Evolutionary conservation across 53 echinoderm and acorn worm genomes (phyloP).

Genomic region (Apostichopus leukothele): DNA sequence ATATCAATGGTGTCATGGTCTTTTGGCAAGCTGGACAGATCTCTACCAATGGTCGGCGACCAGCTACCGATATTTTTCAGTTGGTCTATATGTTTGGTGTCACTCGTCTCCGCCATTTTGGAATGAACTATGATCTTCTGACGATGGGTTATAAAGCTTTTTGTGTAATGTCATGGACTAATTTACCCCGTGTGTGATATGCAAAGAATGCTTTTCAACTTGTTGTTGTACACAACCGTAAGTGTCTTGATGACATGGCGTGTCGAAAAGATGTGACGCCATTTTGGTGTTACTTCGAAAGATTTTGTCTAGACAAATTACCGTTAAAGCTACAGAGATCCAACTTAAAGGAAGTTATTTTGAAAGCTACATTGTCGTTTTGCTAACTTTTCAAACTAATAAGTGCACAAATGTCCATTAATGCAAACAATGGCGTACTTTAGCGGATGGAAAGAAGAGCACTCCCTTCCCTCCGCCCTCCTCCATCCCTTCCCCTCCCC

Average conservation of each 20-base stretch:
- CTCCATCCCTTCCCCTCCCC: too few relatives aligned
- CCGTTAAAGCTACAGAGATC: background rate
- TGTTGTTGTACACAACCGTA: slow-evolving; percentile 31
- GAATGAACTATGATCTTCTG: slow-evolving; percentile 11
- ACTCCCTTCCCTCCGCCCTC: too few relatives aligned
- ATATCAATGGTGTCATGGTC: too few relatives aligned
- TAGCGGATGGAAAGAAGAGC: too few relatives aligned
- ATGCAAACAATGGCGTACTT: too few relatives aligned
- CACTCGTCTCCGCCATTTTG: slow-evolving; percentile 33
- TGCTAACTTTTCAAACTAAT: too few relatives aligned
- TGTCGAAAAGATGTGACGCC: slow-evolving; percentile 38
- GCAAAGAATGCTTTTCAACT: slow-evolving; percentile 35
- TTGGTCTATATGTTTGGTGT: background rate
- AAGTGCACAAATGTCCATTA: too few relatives aligned
- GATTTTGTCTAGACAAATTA: background rate
- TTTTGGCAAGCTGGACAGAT: too few relatives aligned
- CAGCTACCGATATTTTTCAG: background rate
- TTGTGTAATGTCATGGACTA: slow-evolving; percentile 10
- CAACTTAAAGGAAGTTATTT: background rate
- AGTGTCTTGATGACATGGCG: slow-evolving; percentile 39
- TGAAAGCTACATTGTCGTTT: too few relatives aligned
- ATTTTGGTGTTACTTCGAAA: slow-evolving; percentile 9
- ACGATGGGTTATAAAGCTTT: background rate
- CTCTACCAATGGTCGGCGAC: background rate
- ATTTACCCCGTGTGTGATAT: slow-evolving; percentile 42